Percentiles rank a stretch among this genome's conserved stretches.
Evolutionary conservation across 1,140 invertebrate genomes (phyloP).

Genomic region (Meloidogyne exigua): DNA sequence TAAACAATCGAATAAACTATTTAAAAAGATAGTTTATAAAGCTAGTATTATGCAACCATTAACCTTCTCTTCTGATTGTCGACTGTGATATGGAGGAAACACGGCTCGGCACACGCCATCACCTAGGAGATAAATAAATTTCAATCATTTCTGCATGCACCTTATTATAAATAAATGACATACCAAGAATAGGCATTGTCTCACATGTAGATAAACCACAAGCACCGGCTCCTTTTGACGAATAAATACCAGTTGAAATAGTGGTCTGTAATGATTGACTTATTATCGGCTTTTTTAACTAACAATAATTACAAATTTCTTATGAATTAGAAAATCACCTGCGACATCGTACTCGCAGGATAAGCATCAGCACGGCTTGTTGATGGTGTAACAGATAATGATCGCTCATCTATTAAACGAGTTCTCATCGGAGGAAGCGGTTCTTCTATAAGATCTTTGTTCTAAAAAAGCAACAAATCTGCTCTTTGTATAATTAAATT

Average conservation of each 20-base stretch:
- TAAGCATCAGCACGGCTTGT: conserved; percentile 28
- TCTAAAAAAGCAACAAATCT: conserved; percentile 2
- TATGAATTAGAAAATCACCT: conserved; percentile 10
- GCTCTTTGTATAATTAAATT: neutral
- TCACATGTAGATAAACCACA: conserved; percentile 35
- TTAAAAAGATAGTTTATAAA: neutral
- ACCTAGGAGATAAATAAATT: conserved; percentile 11
- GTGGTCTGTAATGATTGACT: conserved; percentile 9
- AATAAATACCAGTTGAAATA: conserved; percentile 29
- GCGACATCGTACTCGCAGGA: conserved; percentile 36
- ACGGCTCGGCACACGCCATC: conserved; percentile 48
- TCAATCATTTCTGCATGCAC: too few relatives aligned
- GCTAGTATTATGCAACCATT: neutral
- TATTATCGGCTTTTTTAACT: too few relatives aligned
- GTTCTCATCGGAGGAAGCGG: conserved; percentile 38
- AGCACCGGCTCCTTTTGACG: conserved; percentile 28
- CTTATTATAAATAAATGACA: too few relatives aligned
- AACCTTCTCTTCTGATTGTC: conserved; percentile 3
- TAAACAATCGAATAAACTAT: neutral
- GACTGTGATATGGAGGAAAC: conserved; percentile 41
- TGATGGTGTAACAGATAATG: conserved; percentile 38
- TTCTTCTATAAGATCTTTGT: conserved; percentile 35
- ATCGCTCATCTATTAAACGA: conserved; percentile 23
- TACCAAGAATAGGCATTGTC: conserved; percentile 48
- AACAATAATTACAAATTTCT: neutral